Base-by-base conservation (phyloP, 2,113 vertebrate species). In the Macroglossus sobrinus region DNA sequence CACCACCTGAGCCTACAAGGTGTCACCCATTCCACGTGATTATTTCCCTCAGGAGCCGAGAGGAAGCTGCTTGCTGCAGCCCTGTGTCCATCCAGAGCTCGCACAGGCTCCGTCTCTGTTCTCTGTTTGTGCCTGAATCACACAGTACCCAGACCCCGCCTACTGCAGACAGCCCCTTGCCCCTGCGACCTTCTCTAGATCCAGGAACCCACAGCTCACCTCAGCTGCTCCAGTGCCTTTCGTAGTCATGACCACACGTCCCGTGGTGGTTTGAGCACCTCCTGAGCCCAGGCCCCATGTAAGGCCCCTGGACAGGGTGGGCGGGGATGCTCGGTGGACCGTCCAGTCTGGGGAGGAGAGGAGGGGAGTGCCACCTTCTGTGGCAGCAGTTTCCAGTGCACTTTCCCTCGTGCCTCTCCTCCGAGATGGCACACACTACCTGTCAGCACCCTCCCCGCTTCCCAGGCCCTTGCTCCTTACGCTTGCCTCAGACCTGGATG, bases 41-140 rank as follows among this genome's bases (percentile, higher is more conserved):
- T 47, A 0, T 50, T 53, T 61, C 57, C 40, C 28, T 68, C 19
- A 4, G 33, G 33, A 45, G 69, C 21, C 13, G 45, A 64, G 6
- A 71, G 18, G 18, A 66, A 28, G 13, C 24, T 40, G 26, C n/a
- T 9, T 2, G 57, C 69, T 86, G 33, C 6, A 50, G 50, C 74
- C 28, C 1, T 4, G 2, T 0, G 0, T 12, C 71, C 11, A 0
- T 63, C 57, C 3, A 16, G 1, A 0, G 38, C 28, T 19, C 68
- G 53, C 82, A 50, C 2, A 0, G n/a, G 47, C 69, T 53, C 22
- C 6, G 1, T 57, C 61, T 71, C 61, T 10, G 53, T 7, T 0
- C 45, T 30, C 45, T 30, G 0, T 64, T 35, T 57, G 64, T 15
- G 14, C 24, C 74, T 87, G 15, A 24, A 45, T 33, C 40, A 33